phyloP scores from a whole-genome alignment of 2,797 vertebrate species.

The Danio jaintianensis region DNA sequence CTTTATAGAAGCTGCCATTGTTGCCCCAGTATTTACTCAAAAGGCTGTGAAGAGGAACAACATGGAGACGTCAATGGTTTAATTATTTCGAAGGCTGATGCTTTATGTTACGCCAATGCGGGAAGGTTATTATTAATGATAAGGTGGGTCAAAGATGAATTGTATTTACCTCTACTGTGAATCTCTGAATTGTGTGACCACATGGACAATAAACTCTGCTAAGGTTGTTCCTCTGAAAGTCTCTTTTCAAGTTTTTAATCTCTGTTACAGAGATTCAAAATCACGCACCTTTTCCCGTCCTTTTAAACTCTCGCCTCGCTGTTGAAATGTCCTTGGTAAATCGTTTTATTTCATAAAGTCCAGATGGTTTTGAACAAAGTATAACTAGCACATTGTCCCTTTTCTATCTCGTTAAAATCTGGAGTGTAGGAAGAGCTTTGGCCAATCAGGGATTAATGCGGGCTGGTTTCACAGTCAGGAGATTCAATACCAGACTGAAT shows the following conservation, averaged over 20 bases:
- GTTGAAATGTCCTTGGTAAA: constrained; percentile 52
- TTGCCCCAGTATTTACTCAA: constrained; percentile 31
- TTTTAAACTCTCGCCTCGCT: constrained; percentile 41
- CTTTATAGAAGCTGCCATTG: constrained; percentile 27
- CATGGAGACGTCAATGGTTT: constrained; percentile 41
- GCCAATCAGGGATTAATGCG: constrained; percentile 79
- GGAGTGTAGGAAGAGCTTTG: constrained; percentile 75
- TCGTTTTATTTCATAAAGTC: constrained; percentile 53
- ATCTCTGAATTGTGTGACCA: constrained; percentile 7
- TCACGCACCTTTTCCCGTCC: constrained; percentile 35
- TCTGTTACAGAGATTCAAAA: constrained; percentile 47
- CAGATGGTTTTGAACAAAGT: constrained; percentile 44
- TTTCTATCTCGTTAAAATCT: constrained; percentile 72
- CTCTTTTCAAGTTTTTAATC: constrained; percentile 28
- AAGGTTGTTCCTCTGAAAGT: constrained; percentile 44
- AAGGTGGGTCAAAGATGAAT: constrained; percentile 39
- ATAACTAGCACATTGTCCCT: constrained; percentile 72
- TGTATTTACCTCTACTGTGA: constrained; percentile 44
- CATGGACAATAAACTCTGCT: constrained; percentile 10
- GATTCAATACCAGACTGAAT: constrained; percentile 67
- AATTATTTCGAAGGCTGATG: constrained; percentile 59
- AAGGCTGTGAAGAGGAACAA: constrained; percentile 28
- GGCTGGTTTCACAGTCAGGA: constrained; percentile 65
- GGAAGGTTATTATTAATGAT: constrained; percentile 46
- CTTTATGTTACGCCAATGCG: constrained; percentile 16